phyloP scores from a whole-genome alignment of 2,888 invertebrate genomes.

The Protonemura montana region DNA sequence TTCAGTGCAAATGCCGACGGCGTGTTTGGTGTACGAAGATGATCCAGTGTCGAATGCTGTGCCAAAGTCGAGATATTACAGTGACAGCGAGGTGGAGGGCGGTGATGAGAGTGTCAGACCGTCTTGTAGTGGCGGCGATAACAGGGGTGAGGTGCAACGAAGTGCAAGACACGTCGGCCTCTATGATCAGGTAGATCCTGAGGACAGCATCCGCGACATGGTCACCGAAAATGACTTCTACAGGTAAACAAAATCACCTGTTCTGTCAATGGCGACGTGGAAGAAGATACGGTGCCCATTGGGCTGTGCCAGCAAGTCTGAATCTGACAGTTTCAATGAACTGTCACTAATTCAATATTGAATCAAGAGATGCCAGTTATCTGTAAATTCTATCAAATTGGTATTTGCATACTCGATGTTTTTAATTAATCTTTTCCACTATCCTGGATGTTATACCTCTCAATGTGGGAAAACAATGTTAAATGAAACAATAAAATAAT shows the following conservation, averaged over 20 bases:
- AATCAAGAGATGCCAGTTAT: too few relatives aligned
- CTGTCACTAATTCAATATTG: not conserved
- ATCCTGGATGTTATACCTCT: too few relatives aligned
- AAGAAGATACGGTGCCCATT: not conserved
- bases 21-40: conserved; percentile 55
- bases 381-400: too few relatives aligned
- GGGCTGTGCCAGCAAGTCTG: too few relatives aligned
- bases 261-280: too few relatives aligned
- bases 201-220: conserved; percentile 69
- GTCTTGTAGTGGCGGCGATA: not conserved
- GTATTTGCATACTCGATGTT: too few relatives aligned
- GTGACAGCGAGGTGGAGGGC: conserved; percentile 53
- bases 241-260: conserved; percentile 58
- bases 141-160: conserved; percentile 53
- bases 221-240: conserved; percentile 70
- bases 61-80: conserved; percentile 57
- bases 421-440: too few relatives aligned
- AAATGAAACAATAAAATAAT: not conserved
- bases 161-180: conserved; percentile 57
- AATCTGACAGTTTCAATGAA: too few relatives aligned
- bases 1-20: conserved; percentile 54
- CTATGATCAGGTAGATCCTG: conserved; percentile 67
- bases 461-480: too few relatives aligned
- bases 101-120: not conserved
- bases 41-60: conserved; percentile 52